These are phyloP conservation scores for Misgurnus anguillicaudatus DNA, from an alignment of 2,113 vertebrate species.

Conservation along the genomic window DNA sequence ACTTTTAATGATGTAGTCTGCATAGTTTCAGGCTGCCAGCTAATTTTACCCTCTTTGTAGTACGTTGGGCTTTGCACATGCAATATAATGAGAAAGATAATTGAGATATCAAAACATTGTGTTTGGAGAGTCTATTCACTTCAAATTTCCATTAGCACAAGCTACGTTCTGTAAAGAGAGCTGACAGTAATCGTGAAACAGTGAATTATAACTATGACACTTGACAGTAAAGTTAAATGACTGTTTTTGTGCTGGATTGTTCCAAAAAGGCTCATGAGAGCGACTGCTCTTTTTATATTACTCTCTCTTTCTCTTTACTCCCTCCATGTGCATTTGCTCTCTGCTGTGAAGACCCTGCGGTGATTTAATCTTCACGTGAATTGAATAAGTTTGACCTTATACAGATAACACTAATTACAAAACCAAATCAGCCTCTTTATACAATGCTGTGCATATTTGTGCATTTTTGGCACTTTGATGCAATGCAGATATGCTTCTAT, in stretches of 20 bases:
- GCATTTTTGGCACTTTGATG: slow-evolving; percentile 52
- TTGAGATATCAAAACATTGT: slow-evolving; percentile 52
- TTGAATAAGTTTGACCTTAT: slow-evolving; percentile 58
- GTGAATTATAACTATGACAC: slow-evolving; percentile 52
- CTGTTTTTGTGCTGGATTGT: slow-evolving; percentile 52
- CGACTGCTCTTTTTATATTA: background rate
- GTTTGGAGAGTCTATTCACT: slow-evolving; percentile 52
- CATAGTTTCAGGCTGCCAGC: slow-evolving; percentile 36
- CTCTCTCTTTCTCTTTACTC: slow-evolving; percentile 6
- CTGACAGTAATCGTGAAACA: slow-evolving; percentile 54
- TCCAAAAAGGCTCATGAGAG: slow-evolving; percentile 48
- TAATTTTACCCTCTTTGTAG: slow-evolving; percentile 50
- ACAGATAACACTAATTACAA: slow-evolving; percentile 59
- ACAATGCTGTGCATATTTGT: slow-evolving; percentile 48
- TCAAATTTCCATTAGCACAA: slow-evolving; percentile 40
- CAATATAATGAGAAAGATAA: slow-evolving; percentile 50
- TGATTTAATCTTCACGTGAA: slow-evolving; percentile 58
- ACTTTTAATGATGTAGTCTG: slow-evolving; percentile 44
- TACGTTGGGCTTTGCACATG: slow-evolving; percentile 40
- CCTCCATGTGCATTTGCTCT: slow-evolving; percentile 9
- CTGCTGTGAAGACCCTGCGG: slow-evolving; percentile 44
- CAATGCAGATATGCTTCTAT: slow-evolving; percentile 53
- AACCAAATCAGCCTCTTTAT: slow-evolving; percentile 57
- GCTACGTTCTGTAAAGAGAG: slow-evolving; percentile 49
- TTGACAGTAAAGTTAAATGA: slow-evolving; percentile 52